Evolutionary conservation across 2,113 vertebrate genomes (phyloP), one percentile per base, ranked within the genome.

Genomic region (Sapayoa aenigma): DNA sequence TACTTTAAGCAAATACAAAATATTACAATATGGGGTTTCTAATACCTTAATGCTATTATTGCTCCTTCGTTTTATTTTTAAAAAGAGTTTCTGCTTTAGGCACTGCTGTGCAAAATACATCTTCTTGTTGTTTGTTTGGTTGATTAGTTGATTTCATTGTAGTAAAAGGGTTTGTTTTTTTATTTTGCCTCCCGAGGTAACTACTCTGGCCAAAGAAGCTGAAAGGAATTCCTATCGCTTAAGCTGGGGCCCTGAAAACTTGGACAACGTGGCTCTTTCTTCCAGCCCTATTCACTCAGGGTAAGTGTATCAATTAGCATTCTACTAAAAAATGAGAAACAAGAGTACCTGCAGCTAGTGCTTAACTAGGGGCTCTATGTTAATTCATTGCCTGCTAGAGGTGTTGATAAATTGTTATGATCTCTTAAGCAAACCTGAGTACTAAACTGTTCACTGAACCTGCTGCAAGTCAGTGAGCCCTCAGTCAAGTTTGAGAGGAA

Each of bases 251-350:
- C 98, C 98, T 41, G 99, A 99, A 89, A 98, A 99, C 95, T 96
- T 99, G 97, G 99, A 99, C 97, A 99, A 99, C 12, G 98, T 99
- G 92, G 99, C 98, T 63, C 98, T 99, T 95, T 99, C 99, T 86
- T 99, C 98, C 90, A 99, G 99, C 86, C 99, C 99, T 73, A 98
- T 99, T 90, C 99, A 99, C 97, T 99, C 99, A 80, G 99, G 99
- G 99, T 99, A 96, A 96, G 99, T 98, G 16, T 94, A 81, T 90
- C 86, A 52, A 87, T 78, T 89, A 94, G 76, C 84, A 75, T 96
- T 94, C 33, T 88, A 86, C 37, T 68, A 71, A 87, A 84, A 85
- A 46, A 75, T 68, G 14, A 55, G 71, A 39, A 87, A 49, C 15
- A 73, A 73, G 82, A 86, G 59, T 89, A 82, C 76, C 84, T 89